These are phyloP conservation scores for Nezara viridula DNA, from an alignment of 2,888 invertebrate genomes.

Conservation along the genomic window DNA sequence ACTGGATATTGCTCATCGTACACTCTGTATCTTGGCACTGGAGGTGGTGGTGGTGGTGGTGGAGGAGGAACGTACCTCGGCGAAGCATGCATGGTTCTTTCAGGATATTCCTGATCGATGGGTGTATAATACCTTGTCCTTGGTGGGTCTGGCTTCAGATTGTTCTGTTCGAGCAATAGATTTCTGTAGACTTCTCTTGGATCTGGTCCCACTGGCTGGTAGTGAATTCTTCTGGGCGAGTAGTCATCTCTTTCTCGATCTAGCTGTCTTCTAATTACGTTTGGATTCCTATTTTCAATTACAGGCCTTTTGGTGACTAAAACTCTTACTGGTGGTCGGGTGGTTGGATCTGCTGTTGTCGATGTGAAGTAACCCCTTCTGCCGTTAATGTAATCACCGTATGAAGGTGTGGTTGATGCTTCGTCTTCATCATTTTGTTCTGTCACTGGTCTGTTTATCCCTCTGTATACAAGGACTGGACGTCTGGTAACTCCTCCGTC, in stretches of 20 bases:
- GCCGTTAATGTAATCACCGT: constrained; percentile 63
- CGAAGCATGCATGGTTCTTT: constrained; percentile 60
- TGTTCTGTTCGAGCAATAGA: constrained; percentile 61
- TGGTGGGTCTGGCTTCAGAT: constrained; percentile 61
- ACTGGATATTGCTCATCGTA: constrained; percentile 47
- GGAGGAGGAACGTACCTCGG: constrained; percentile 17
- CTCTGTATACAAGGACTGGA: constrained; percentile 65
- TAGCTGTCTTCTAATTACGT: constrained; percentile 64
- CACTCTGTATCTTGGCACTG: constrained; percentile 49
- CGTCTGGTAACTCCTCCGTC: constrained; percentile 61
- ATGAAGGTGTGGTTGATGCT: constrained; percentile 60
- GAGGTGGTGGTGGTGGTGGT: constrained; percentile 55
- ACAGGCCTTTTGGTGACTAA: constrained; percentile 66
- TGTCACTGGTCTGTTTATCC: constrained; percentile 47
- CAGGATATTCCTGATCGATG: constrained; percentile 63
- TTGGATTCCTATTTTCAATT: constrained; percentile 52
- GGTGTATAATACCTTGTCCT: constrained; percentile 62
- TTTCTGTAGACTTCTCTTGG: constrained; percentile 62
- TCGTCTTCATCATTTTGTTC: constrained; percentile 6
- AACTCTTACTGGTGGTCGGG: constrained; percentile 62
- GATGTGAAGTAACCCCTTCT: constrained; percentile 56
- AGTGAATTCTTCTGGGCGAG: constrained; percentile 56
- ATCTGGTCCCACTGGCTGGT: constrained; percentile 57
- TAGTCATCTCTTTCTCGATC: constrained; percentile 62
- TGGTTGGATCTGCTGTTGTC: constrained; percentile 60